Base-by-base conservation (phyloP, 1,140 invertebrate genomes). In the Drosophila repletoides region DNA sequence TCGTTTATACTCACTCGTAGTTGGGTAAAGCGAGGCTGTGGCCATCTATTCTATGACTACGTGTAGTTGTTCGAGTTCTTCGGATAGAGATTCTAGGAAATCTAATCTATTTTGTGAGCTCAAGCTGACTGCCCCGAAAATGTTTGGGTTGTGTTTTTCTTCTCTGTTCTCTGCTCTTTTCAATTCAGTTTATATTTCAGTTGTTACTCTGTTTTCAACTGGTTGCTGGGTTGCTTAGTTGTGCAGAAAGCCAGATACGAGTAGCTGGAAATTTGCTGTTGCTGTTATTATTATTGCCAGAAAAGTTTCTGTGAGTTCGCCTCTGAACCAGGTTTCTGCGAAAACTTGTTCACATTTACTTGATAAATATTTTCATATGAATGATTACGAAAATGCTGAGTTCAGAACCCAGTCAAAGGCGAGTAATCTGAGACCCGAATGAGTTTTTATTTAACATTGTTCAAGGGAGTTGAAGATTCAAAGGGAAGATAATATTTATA, bases 231-330 rank as follows among this genome's bases (percentile, higher is more conserved):
- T 55, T 83, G 79, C 70, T 84, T 77, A 84, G 73, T 77, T 83
- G 77, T 65, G 79, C 79, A 84, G 77, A 83, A 83, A 70, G 73
- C 31, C 74, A 65, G 74, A 84, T 79, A n/a, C n/a, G n/a, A n/a
- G n/a, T n/a, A 71, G 52, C 51, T 72, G 60, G 56, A 45, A 56
- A 55, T 43, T 55, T 48, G 49, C 34, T 49, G 41, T 75, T 79
- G 46, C 63, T 51, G 48, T 48, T 61, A 21, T 14, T 55, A 5
- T 46, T 36, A 17, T 43, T 31, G 19, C 10, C 22, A 51, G 46
- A 36, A 38, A 28, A 31, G 28, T 67, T 60, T 7, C 29, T 36
- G 21, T 48, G 21, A 46, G 38, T 24, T 36, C 24, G 58, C 40
- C 48, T 38, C 55, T 33, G 49, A 68, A 40, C 41, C 34, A 41